phyloP scores from a whole-genome alignment of 1,140 invertebrate species.

The Penaeus indicus region DNA sequence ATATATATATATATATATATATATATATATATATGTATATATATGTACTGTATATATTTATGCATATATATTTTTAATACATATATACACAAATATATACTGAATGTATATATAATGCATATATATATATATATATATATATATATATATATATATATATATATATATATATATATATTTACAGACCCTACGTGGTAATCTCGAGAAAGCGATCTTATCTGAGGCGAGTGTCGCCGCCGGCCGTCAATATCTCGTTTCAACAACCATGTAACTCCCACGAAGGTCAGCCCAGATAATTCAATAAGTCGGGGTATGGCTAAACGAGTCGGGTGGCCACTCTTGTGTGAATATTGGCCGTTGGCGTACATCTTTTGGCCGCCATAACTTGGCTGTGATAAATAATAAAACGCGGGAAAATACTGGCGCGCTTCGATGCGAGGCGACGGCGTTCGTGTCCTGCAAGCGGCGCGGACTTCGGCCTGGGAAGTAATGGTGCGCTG shows the following conservation, averaged over 20 bases:
- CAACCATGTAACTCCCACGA: neutral
- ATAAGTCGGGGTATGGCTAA: slow-evolving; percentile 25
- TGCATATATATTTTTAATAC: too few relatives aligned
- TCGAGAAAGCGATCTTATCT: neutral
- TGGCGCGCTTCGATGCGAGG: slow-evolving; percentile 26
- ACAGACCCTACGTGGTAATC: too few relatives aligned
- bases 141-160: too few relatives aligned
- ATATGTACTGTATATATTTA: too few relatives aligned
- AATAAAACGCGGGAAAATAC: slow-evolving; percentile 48
- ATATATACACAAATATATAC: too few relatives aligned
- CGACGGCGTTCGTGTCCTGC: neutral
- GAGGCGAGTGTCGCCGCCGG: neutral
- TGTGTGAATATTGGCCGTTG: slow-evolving; percentile 47
- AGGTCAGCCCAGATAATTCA: neutral
- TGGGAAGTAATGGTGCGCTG: neutral
- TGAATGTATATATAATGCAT: too few relatives aligned
- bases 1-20: too few relatives aligned
- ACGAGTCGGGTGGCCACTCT: slow-evolving; percentile 30
- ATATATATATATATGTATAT: too few relatives aligned
- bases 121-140: too few relatives aligned
- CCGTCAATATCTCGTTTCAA: too few relatives aligned
- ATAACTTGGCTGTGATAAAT: slow-evolving; percentile 50
- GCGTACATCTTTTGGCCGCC: slow-evolving; percentile 37
- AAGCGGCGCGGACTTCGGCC: neutral
- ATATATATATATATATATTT: too few relatives aligned